A percentile compares a stretch with the other conserved stretches of the same genome.
Conservation (phyloP, 2,888 invertebrate genomes). For the Shargacucullia verbasci region DNA sequence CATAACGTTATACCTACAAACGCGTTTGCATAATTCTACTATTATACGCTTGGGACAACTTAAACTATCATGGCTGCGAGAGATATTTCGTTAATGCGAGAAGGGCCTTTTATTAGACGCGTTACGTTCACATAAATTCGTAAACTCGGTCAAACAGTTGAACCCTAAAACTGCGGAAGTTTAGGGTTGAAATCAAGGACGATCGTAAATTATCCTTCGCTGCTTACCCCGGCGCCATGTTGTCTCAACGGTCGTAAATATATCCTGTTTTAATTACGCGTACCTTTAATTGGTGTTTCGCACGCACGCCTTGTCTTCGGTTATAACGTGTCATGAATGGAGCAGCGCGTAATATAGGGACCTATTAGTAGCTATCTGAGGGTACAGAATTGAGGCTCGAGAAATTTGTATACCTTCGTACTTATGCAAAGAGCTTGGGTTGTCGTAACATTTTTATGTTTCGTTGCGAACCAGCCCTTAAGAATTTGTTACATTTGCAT, state of each 20-base stretch:
- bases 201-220: constrained; percentile 76
- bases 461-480: too few relatives aligned
- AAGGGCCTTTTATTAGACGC: constrained; percentile 60
- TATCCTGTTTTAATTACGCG: constrained; percentile 85
- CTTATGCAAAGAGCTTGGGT: too few relatives aligned
- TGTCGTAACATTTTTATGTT: too few relatives aligned
- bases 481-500: too few relatives aligned
- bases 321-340: constrained; percentile 51
- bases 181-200: constrained; percentile 84
- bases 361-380: constrained; percentile 28
- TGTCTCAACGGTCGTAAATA: constrained; percentile 84
- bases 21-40: constrained; percentile 44
- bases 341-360: constrained; percentile 24
- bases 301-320: constrained; percentile 71
- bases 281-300: constrained; percentile 78
- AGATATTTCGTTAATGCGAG: constrained; percentile 54
- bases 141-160: constrained; percentile 67
- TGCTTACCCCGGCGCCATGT: constrained; percentile 77
- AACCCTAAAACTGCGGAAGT: constrained; percentile 65
- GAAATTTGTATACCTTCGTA: background rate
- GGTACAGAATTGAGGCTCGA: background rate
- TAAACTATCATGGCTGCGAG: constrained; percentile 39
- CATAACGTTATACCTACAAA: constrained; percentile 10
- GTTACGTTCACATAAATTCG: constrained; percentile 58
- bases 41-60: constrained; percentile 52